A percentile compares a stretch with the other conserved stretches of the same genome.
phyloP scores from a whole-genome alignment of 2,888 invertebrate species.

The Eustalomyia histrio region DNA sequence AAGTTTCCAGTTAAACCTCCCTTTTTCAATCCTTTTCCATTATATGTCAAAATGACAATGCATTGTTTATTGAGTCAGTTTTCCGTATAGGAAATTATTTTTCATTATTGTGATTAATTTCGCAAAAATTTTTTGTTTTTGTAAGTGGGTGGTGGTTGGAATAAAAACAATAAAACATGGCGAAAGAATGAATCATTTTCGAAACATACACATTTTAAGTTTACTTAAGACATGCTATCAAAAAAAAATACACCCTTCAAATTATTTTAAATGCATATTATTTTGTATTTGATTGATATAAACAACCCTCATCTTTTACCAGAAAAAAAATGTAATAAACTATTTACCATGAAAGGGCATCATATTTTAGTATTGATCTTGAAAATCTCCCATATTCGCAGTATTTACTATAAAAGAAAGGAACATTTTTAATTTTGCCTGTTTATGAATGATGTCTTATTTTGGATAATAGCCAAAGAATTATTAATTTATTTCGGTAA shows the following conservation, averaged over 20 bases:
- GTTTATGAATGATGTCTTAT: conserved; percentile 1
- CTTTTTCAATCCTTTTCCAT: neutral
- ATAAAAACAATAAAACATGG: neutral
- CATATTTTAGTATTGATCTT: conserved; percentile 6
- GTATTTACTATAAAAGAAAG: neutral
- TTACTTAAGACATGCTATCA: neutral
- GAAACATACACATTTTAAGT: no score
- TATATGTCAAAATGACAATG: neutral
- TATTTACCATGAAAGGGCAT: neutral
- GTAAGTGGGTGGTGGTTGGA: conserved; percentile 4
- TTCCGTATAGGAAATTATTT: neutral
- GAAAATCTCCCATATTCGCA: neutral
- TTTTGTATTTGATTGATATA: neutral
- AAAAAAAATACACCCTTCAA: neutral
- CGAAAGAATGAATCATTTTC: neutral
- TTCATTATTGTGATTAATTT: neutral
- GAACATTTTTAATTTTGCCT: neutral
- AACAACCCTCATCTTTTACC: neutral
- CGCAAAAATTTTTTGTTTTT: neutral
- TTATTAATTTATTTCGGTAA: neutral
- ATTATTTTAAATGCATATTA: neutral
- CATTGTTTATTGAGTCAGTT: conserved; percentile 17
- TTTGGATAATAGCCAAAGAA: conserved; percentile 1
- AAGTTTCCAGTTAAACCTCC: neutral
- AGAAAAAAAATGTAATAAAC: neutral